Evolutionary conservation across 2,113 vertebrate species (phyloP).

Genomic region (Sinocyclocheilus anshuiensis): DNA sequence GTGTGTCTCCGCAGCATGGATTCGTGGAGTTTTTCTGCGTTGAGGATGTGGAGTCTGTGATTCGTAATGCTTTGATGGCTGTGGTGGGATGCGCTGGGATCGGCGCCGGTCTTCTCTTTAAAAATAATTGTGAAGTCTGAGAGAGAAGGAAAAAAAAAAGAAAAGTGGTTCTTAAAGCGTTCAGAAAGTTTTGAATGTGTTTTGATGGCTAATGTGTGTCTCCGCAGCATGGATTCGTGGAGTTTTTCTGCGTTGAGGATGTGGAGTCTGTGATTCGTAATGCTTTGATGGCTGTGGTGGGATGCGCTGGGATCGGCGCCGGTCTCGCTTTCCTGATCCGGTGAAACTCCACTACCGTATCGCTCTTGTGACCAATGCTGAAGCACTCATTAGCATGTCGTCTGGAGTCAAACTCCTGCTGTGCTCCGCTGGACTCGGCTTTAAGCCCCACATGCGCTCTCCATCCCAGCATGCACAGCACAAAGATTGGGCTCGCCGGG

Average conservation of each 20-base stretch:
- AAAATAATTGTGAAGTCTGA: too few species aligned
- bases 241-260: conserved; percentile 82
- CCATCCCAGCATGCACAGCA: background rate
- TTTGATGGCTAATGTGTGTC: background rate
- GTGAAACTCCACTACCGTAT: background rate
- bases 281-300: conserved; percentile 78
- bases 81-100: conserved; percentile 69
- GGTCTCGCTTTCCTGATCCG: conserved; percentile 39
- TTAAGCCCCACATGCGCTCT: background rate
- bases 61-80: conserved; percentile 78
- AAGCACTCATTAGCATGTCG: fast-evolving
- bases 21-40: conserved; percentile 82
- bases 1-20: conserved; percentile 70
- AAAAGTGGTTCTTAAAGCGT: too few species aligned
- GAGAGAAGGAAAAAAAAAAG: too few species aligned
- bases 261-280: conserved; percentile 78
- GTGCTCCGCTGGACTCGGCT: background rate
- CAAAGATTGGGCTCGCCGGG: background rate
- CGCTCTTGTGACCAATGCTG: background rate
- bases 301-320: conserved; percentile 49
- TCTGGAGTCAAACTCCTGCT: background rate
- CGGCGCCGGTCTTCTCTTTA: conserved; percentile 30
- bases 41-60: conserved; percentile 78
- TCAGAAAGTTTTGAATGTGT: too few species aligned
- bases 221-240: conserved; percentile 79